These are phyloP conservation scores for Hyperopisus bebe DNA, from an alignment of 2,113 vertebrate genomes.

Conservation along the genomic window DNA sequence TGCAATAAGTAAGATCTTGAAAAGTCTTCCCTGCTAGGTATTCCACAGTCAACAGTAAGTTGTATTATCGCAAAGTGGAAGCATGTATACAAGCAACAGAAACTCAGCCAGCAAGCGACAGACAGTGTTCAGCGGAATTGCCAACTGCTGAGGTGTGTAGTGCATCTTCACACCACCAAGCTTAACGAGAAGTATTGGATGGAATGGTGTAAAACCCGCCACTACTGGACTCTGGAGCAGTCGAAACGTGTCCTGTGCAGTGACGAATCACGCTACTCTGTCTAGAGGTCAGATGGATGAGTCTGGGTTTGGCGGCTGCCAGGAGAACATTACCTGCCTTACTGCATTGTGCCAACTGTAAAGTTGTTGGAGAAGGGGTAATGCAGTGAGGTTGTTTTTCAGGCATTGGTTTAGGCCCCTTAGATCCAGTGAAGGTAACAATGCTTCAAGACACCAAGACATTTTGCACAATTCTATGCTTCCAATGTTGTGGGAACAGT, in stretches of 20 bases:
- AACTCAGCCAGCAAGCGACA: background rate
- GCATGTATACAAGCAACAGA: background rate
- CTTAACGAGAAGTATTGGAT: background rate
- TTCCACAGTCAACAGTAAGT: background rate
- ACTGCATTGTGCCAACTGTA: background rate
- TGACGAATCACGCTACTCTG: background rate
- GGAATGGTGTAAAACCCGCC: background rate
- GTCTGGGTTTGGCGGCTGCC: background rate
- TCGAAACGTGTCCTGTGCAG: background rate
- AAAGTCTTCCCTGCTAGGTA: background rate
- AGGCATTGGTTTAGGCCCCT: background rate
- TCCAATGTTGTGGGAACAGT: background rate
- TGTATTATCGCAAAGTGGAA: background rate
- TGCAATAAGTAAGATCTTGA: background rate
- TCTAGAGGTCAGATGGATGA: too few relatives aligned
- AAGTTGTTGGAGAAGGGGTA: background rate
- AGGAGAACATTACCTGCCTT: background rate
- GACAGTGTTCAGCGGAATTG: background rate
- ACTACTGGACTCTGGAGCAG: background rate
- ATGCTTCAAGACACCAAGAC: background rate
- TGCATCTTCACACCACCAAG: background rate
- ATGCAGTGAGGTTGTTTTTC: background rate
- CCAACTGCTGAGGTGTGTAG: background rate
- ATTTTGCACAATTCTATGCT: background rate
- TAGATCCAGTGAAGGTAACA: background rate